phyloP scores from a whole-genome alignment of 1,140 invertebrate species.

The Papilio helenus region DNA sequence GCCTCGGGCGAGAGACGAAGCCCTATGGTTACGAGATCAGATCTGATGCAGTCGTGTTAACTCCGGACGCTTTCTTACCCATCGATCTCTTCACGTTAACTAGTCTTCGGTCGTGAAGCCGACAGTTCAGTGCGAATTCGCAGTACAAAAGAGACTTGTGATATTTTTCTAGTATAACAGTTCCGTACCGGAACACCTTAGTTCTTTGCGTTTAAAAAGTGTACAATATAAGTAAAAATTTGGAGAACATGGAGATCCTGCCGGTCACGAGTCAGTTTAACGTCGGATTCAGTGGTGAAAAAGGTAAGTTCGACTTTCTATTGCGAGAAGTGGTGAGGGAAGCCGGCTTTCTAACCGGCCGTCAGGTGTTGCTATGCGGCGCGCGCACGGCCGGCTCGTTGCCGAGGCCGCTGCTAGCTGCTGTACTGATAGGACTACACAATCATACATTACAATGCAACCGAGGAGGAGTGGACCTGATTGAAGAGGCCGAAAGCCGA shows the following conservation, averaged over 20 bases:
- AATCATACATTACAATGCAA: slow-evolving; percentile 24
- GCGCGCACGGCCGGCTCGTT: slow-evolving; percentile 82
- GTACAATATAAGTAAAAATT: slow-evolving; percentile 83
- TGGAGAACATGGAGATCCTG: slow-evolving; percentile 83
- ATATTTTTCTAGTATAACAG: slow-evolving; percentile 81
- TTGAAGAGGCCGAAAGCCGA: slow-evolving; percentile 18
- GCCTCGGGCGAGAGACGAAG: slow-evolving; percentile 76
- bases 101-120: slow-evolving; percentile 70
- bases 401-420: slow-evolving; percentile 81
- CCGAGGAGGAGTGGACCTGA: neutral
- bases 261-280: slow-evolving; percentile 82
- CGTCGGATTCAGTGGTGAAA: slow-evolving; percentile 82
- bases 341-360: slow-evolving; percentile 71
- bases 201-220: slow-evolving; percentile 77
- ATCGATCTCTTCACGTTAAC: slow-evolving; percentile 76
- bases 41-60: slow-evolving; percentile 79
- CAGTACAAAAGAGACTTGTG: slow-evolving; percentile 84
- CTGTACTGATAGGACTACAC: neutral
- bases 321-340: slow-evolving; percentile 63
- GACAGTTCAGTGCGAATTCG: slow-evolving; percentile 72
- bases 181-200: slow-evolving; percentile 73
- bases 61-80: slow-evolving; percentile 69
- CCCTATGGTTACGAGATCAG: slow-evolving; percentile 80
- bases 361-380: slow-evolving; percentile 77
- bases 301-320: slow-evolving; percentile 82